Conservation (phyloP, 2,797 vertebrate species). For the Petrocephalus sullivani region DNA sequence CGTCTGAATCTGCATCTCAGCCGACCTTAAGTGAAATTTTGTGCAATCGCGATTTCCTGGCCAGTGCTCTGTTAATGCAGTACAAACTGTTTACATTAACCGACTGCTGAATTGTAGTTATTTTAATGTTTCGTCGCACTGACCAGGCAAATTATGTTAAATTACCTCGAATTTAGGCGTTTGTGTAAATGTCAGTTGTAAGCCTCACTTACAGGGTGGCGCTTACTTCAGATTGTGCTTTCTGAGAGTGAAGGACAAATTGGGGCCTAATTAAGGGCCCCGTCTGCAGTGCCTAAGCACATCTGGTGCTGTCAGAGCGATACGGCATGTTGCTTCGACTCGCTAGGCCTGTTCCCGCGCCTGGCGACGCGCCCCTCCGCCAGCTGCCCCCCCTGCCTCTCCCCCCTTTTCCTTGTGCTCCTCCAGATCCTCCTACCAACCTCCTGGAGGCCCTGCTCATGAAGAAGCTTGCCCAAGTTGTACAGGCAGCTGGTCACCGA, state of each 20-base stretch:
- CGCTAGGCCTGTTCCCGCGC: background rate
- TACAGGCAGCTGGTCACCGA: constrained; percentile 98
- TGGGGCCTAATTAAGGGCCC: background rate
- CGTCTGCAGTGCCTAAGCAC: background rate
- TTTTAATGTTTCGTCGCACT: background rate
- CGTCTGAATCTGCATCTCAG: background rate
- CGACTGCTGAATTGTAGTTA: background rate
- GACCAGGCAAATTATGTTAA: background rate
- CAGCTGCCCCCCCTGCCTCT: background rate
- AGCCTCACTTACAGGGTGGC: background rate
- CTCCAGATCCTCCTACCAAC: constrained; percentile 49
- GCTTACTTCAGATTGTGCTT: background rate
- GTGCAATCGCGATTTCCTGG: background rate
- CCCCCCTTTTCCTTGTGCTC: background rate
- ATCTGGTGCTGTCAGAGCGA: background rate
- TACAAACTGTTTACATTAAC: background rate
- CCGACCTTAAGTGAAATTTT: background rate
- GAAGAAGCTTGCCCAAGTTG: constrained; percentile 93
- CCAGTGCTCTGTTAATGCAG: background rate
- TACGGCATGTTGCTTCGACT: background rate
- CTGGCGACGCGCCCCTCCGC: background rate
- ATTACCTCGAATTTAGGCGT: background rate
- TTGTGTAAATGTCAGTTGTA: constrained; percentile 2
- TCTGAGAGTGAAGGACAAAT: constrained; percentile 11
- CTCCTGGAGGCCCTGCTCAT: constrained; percentile 93